phyloP scores from a whole-genome alignment of 1,140 invertebrate species.

The Drosophila nigromelanica region DNA sequence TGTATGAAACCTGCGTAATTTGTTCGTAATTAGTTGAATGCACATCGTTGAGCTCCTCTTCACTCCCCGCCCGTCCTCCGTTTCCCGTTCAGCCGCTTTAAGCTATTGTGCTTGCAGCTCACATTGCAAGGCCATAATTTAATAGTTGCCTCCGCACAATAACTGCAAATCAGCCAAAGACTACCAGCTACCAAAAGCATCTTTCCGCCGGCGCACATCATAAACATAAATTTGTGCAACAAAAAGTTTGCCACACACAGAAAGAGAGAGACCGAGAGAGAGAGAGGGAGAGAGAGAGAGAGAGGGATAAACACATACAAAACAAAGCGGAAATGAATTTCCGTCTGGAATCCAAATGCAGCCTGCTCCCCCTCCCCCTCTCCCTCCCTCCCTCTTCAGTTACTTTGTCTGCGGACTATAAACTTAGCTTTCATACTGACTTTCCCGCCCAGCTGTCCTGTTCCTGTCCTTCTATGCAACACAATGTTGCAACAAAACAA shows the following conservation, averaged over 20 bases:
- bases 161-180: constrained; percentile 74
- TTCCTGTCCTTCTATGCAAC: constrained; percentile 47
- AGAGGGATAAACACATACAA: constrained; percentile 12
- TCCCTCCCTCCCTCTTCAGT: constrained; percentile 23
- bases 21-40: constrained; percentile 80
- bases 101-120: constrained; percentile 4
- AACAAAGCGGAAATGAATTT: constrained; percentile 79
- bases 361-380: not conserved
- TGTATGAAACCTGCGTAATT: constrained; percentile 78
- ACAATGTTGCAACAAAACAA: constrained; percentile 58
- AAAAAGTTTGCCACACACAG: constrained; percentile 41
- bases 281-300: constrained; percentile 4
- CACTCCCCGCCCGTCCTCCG: not conserved
- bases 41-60: constrained; percentile 64
- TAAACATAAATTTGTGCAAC: constrained; percentile 71
- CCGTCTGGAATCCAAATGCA: constrained; percentile 66
- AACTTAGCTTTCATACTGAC: constrained; percentile 74
- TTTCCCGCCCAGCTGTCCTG: constrained; percentile 66
- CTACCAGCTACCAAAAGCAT: constrained; percentile 61
- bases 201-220: constrained; percentile 75
- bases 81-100: not conserved
- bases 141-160: constrained; percentile 65
- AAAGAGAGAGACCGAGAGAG: constrained; percentile 30
- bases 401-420: constrained; percentile 69
- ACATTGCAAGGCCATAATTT: constrained; percentile 52